Conservation (phyloP, 2,888 invertebrate genomes). For the Gibbula magus region DNA sequence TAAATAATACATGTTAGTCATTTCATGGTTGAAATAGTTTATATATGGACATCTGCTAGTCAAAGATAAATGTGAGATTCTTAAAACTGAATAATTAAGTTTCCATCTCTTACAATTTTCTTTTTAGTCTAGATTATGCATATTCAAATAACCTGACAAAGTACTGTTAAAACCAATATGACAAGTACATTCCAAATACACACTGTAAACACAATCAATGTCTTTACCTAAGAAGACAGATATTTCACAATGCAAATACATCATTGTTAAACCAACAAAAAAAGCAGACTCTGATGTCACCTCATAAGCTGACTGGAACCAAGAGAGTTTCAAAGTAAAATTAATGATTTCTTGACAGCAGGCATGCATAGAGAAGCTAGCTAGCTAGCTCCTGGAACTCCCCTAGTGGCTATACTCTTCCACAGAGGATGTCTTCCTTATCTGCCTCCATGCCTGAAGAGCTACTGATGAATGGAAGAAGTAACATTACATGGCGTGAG, state of each 20-base stretch:
- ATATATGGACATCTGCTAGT: too few species aligned
- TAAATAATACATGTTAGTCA: too few species aligned
- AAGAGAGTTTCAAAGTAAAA: slow-evolving; percentile 6
- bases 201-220: too few species aligned
- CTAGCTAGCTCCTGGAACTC: neutral
- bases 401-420: neutral
- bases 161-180: too few species aligned
- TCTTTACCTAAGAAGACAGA: too few species aligned
- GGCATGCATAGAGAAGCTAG: neutral
- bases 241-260: neutral
- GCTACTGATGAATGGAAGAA: neutral
- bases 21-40: too few species aligned
- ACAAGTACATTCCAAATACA: too few species aligned
- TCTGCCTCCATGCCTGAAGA: neutral
- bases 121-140: too few species aligned
- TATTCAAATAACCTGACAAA: too few species aligned
- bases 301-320: neutral
- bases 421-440: neutral
- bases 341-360: neutral
- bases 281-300: neutral
- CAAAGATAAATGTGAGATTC: too few species aligned
- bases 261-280: neutral
- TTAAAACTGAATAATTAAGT: too few species aligned
- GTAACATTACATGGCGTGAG: neutral
- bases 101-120: too few species aligned